These are phyloP conservation scores for Nomada ferruginata DNA, from an alignment of 2,888 invertebrate genomes.

Conservation along the genomic window DNA sequence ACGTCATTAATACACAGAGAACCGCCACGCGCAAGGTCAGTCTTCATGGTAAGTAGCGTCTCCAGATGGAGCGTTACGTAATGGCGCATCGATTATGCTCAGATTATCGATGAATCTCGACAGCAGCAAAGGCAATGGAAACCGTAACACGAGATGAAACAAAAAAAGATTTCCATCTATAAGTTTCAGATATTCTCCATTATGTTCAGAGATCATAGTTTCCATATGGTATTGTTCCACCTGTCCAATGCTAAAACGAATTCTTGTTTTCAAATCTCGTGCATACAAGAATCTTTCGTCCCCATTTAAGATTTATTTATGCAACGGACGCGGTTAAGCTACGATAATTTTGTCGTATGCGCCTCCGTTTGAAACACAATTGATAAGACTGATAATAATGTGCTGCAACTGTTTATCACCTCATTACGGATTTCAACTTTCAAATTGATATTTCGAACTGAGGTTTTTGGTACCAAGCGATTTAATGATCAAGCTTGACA, in stretches of 20 bases:
- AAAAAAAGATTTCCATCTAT: too few species aligned
- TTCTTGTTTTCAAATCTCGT: too few species aligned
- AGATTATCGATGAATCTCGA: conserved; percentile 7
- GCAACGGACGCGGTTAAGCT: background rate
- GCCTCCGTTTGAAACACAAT: background rate
- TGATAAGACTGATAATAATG: background rate
- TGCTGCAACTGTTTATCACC: background rate
- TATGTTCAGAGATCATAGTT: too few species aligned
- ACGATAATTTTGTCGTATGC: background rate
- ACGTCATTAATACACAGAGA: background rate
- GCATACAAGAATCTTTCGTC: background rate
- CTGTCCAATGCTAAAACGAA: too few species aligned
- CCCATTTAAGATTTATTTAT: background rate
- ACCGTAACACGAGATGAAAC: background rate
- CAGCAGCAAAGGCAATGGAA: background rate
- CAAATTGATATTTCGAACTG: background rate
- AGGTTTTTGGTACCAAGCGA: too few species aligned
- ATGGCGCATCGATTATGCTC: conserved; percentile 3
- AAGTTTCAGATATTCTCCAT: too few species aligned
- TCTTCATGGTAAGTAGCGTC: conserved; percentile 23
- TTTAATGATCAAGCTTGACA: too few species aligned
- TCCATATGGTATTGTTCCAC: too few species aligned
- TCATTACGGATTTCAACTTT: background rate
- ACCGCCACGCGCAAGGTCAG: conserved; percentile 19
- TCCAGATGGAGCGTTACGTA: conserved; percentile 41